Conservation (phyloP, 2,888 invertebrate species). For the Myopa testacea region DNA sequence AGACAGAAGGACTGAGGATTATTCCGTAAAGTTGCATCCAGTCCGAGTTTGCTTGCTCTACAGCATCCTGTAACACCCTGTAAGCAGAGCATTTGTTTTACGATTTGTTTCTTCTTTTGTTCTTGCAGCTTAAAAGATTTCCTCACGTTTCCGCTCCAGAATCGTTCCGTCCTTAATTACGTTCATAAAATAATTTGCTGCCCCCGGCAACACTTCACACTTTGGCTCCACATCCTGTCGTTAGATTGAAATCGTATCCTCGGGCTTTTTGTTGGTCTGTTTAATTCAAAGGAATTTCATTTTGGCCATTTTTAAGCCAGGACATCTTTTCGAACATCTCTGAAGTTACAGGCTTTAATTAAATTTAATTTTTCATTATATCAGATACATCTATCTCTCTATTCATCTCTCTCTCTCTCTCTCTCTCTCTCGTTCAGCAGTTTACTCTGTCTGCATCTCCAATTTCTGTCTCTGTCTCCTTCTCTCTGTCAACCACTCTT, state of each 20-base stretch:
- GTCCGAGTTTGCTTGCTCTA: too few species aligned
- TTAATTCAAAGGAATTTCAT: too few species aligned
- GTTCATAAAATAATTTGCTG: neutral
- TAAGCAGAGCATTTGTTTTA: neutral
- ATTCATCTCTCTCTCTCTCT: neutral
- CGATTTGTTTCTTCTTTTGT: neutral
- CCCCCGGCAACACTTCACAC: neutral
- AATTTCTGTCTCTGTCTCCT: neutral
- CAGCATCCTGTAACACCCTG: neutral
- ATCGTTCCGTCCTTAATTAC: conserved; percentile 3
- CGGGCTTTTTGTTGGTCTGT: too few species aligned
- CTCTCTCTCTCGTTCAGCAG: neutral
- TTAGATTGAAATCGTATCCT: too few species aligned
- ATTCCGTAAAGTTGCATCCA: too few species aligned
- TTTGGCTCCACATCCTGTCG: too few species aligned
- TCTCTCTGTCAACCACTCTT: neutral
- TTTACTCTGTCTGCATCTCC: too few species aligned
- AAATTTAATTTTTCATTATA: neutral
- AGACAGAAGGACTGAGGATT: too few species aligned
- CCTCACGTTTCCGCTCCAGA: neutral
- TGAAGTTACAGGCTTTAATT: too few species aligned
- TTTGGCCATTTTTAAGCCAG: too few species aligned
- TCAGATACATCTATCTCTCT: neutral
- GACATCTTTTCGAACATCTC: too few species aligned
- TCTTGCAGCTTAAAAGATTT: neutral